Base-by-base conservation (phyloP, 2,113 vertebrate genomes). In the Anolis carolinensis region DNA sequence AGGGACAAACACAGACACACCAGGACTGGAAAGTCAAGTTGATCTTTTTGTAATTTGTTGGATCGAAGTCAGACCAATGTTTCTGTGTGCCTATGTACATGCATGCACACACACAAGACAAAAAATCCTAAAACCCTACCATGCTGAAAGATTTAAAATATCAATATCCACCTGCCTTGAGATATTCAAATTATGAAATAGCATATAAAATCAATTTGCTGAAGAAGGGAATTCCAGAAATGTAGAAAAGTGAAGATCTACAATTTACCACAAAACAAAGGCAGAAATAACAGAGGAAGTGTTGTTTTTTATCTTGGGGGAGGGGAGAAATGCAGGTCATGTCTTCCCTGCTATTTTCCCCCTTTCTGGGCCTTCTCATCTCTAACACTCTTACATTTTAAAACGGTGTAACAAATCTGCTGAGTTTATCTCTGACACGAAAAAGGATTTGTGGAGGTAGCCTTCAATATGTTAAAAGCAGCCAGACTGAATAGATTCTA, bases 321-420 rank as follows among this genome's bases (percentile, higher is more conserved):
- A 59, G 55, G 55, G 55, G 11, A 59, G 55, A 59, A 59, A 59
- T 18, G 18, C 55, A 59, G 55, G 55, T 13, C 14, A 59, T 59
- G 14, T 59, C 18, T 18, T 18, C 55, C 55, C 55, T 59, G 55
- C 55, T 59, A 13, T 3, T 16, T 16, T 3, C 18, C 14, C 18
- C 14, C 14, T 59, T 59, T 59, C 63, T 65, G 63, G 8, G 63
- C 63, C 16, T 65, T 65, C 25, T 7, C 63, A 25, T 65, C 63
- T 65, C 65, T 68, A 68, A 52, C n/a, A n/a, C 70, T 90, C 87
- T 83, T 67, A 59, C 67, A 80, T 70, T 84, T 76, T 78, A 67
- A 27, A 2, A 83, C 9, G 59, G 81, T 36, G 48, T n/a, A 89
- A 74, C n/a, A 91, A 90, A 92, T 91, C 83, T 91, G 77, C 85